phyloP scores from a whole-genome alignment of 2,797 vertebrate species.

The Peromyscus aztecus region DNA sequence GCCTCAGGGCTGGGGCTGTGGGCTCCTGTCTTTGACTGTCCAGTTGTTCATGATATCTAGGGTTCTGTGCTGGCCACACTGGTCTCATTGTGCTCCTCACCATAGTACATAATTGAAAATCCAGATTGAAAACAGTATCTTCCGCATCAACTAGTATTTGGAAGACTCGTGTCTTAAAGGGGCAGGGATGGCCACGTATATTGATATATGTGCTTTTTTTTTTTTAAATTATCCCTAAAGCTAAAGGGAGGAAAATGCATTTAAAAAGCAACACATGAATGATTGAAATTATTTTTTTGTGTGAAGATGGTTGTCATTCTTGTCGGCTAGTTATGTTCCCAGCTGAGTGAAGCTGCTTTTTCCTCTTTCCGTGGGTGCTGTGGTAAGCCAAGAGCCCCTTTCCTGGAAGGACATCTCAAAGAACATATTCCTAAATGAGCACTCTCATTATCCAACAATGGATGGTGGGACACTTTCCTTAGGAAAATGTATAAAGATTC shows the following conservation, averaged over 20 bases:
- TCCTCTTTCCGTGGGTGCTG: neutral
- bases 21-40: neutral
- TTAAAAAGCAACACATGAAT: neutral
- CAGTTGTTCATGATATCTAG: neutral
- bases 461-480: neutral
- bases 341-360: neutral
- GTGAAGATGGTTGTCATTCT: neutral
- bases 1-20: neutral
- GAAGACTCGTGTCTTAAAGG: slow-evolving; percentile 14
- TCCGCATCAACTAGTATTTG: neutral
- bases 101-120: slow-evolving; percentile 11
- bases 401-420: slow-evolving; percentile 35
- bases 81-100: neutral
- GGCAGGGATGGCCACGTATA: neutral
- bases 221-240: neutral
- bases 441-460: neutral
- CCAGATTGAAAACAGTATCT: neutral
- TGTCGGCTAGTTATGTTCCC: neutral
- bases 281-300: neutral
- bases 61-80: neutral
- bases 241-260: neutral
- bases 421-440: neutral
- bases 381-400: neutral
- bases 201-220: no score
- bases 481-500: neutral